Evolutionary conservation across 1,140 invertebrate species (phyloP).

Genomic region (Drosophila watanabei): DNA sequence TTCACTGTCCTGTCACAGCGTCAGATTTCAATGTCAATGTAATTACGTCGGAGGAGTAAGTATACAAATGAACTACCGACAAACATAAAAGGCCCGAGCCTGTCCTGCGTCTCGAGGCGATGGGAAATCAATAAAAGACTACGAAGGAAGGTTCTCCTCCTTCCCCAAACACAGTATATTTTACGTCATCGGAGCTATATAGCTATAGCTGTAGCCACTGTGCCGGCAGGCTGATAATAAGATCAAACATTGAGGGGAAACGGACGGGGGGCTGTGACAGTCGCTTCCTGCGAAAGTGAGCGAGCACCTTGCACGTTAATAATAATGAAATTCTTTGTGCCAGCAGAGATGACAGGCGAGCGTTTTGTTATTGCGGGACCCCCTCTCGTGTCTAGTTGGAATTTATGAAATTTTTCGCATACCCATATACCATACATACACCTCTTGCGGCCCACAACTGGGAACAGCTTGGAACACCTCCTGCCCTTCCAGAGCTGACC

Average conservation of each 20-base stretch:
- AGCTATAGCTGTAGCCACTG: constrained; percentile 37
- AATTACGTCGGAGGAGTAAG: constrained; percentile 58
- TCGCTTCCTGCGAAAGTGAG: constrained; percentile 37
- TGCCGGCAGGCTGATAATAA: constrained; percentile 65
- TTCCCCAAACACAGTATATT: constrained; percentile 50
- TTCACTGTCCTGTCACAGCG: constrained; percentile 22
- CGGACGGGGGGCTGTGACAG: constrained; percentile 28
- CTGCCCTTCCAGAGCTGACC: constrained; percentile 11
- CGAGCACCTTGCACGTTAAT: constrained; percentile 26
- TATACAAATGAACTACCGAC: constrained; percentile 64
- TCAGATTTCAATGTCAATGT: constrained; percentile 78
- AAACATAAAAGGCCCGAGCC: constrained; percentile 58
- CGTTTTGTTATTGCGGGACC: constrained; percentile 55
- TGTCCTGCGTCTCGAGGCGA: constrained; percentile 42
- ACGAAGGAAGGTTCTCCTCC: not conserved
- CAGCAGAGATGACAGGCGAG: constrained; percentile 47
- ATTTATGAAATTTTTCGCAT: constrained; percentile 75
- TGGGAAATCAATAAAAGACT: constrained; percentile 76
- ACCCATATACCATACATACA: constrained; percentile 59
- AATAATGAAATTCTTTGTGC: constrained; percentile 68
- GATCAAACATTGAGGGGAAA: constrained; percentile 30
- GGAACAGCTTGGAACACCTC: constrained; percentile 7
- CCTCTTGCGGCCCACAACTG: constrained; percentile 16
- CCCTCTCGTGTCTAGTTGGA: constrained; percentile 45
- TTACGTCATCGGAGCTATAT: constrained; percentile 73